phyloP scores from a whole-genome alignment of 1,140 invertebrate genomes.

The Centruroides sculpturatus region DNA sequence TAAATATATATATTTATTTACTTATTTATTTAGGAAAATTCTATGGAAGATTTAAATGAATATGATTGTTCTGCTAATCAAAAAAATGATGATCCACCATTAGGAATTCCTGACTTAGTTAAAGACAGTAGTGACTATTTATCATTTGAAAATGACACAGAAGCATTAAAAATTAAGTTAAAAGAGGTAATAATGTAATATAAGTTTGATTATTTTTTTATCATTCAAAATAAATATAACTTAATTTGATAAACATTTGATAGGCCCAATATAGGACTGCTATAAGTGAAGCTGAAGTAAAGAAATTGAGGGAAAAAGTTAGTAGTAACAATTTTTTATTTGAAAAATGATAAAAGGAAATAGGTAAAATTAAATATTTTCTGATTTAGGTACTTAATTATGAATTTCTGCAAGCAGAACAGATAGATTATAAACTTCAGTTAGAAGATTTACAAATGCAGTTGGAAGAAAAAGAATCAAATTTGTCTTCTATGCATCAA shows the following conservation, averaged over 20 bases:
- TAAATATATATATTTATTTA: no score
- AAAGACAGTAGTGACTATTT: constrained; percentile 12
- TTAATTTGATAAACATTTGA: no score
- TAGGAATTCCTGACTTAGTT: constrained; percentile 7
- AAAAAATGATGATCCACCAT: constrained; percentile 11
- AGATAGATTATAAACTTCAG: constrained; percentile 49
- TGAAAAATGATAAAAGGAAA: no score
- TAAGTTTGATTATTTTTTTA: background rate
- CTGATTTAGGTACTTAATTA: constrained; percentile 48
- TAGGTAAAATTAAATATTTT: no score
- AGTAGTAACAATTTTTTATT: background rate
- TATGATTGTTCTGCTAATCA: constrained; percentile 16
- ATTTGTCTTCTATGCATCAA: constrained; percentile 43
- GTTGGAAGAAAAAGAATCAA: constrained; percentile 18
- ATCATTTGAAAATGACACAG: constrained; percentile 12
- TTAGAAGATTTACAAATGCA: constrained; percentile 53
- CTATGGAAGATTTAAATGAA: no score
- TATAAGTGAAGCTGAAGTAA: constrained; percentile 17
- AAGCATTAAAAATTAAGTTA: constrained; percentile 13
- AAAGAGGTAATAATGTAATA: constrained; percentile 43
- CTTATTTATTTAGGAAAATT: no score
- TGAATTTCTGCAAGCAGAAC: constrained; percentile 42
- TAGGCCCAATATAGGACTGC: constrained; percentile 13
- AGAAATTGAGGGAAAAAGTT: constrained; percentile 33
- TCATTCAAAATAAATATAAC: no score